phyloP scores from a whole-genome alignment of 2,888 invertebrate species.

The Pseudococcus longispinus region DNA sequence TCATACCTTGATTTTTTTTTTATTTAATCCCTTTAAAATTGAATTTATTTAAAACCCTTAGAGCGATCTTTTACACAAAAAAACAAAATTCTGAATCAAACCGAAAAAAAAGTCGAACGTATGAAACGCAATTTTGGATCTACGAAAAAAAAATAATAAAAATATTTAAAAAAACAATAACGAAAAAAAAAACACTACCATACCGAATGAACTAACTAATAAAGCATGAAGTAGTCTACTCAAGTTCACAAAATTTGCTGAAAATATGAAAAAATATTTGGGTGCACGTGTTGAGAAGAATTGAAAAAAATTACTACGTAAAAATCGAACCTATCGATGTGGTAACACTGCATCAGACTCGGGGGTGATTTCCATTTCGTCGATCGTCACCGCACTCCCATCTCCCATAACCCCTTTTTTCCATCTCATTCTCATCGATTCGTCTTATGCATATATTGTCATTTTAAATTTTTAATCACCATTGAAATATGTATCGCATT shows the following conservation, averaged over 20 bases:
- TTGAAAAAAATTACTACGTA: background rate
- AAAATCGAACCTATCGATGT: background rate
- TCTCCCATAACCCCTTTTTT: background rate
- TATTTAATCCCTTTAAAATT: background rate
- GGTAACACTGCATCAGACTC: constrained; percentile 13
- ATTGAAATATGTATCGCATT: too few relatives aligned
- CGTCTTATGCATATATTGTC: too few relatives aligned
- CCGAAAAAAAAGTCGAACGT: background rate
- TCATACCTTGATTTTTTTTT: background rate
- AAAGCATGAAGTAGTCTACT: constrained; percentile 47
- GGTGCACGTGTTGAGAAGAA: constrained; percentile 12
- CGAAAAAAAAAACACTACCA: constrained; percentile 32
- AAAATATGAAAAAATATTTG: constrained; percentile 20
- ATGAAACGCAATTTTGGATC: constrained; percentile 21
- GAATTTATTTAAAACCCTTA: background rate
- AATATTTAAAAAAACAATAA: background rate
- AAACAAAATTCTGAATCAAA: background rate
- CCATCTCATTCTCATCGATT: background rate
- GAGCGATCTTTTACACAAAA: background rate
- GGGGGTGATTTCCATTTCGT: background rate
- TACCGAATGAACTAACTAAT: constrained; percentile 34
- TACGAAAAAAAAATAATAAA: background rate
- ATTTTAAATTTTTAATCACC: too few relatives aligned
- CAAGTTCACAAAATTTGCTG: constrained; percentile 11
- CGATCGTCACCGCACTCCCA: background rate